These are phyloP conservation scores for Tachina fera DNA, from an alignment of 2,888 invertebrate species.

Conservation along the genomic window DNA sequence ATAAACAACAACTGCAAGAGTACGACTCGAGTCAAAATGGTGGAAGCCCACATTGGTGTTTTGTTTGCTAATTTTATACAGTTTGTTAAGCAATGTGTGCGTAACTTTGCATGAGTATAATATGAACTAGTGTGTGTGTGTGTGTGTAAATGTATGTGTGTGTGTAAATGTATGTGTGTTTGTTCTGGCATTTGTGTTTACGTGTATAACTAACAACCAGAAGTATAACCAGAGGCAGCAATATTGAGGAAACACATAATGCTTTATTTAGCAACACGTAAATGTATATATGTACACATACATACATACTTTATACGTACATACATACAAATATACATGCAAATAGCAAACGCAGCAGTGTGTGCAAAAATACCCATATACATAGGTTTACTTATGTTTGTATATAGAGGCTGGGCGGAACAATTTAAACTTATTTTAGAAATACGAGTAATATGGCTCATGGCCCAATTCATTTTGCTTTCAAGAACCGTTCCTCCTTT, in stretches of 20 bases:
- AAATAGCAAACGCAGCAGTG: background rate
- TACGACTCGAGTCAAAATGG: background rate
- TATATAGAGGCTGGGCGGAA: background rate
- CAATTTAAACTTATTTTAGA: background rate
- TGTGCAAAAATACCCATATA: background rate
- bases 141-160: background rate
- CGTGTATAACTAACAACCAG: conserved; percentile 17
- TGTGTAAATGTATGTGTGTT: background rate
- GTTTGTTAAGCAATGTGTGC: conserved; percentile 16
- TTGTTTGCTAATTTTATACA: conserved; percentile 23
- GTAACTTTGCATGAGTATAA: background rate
- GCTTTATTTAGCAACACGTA: conserved; percentile 10
- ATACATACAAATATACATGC: background rate
- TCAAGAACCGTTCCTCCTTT: background rate
- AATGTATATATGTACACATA: background rate
- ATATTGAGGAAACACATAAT: conserved; percentile 18
- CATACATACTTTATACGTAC: background rate
- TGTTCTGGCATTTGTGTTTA: conserved; percentile 19
- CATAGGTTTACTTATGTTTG: background rate
- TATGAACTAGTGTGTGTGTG: background rate
- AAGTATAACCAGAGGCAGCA: conserved; percentile 27
- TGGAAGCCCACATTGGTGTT: conserved; percentile 1
- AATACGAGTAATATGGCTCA: background rate
- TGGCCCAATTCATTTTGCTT: background rate
- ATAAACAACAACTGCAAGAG: conserved; percentile 1